These are phyloP conservation scores for Miniopterus natalensis DNA, from an alignment of 2,113 vertebrate species.

Conservation along the genomic window DNA sequence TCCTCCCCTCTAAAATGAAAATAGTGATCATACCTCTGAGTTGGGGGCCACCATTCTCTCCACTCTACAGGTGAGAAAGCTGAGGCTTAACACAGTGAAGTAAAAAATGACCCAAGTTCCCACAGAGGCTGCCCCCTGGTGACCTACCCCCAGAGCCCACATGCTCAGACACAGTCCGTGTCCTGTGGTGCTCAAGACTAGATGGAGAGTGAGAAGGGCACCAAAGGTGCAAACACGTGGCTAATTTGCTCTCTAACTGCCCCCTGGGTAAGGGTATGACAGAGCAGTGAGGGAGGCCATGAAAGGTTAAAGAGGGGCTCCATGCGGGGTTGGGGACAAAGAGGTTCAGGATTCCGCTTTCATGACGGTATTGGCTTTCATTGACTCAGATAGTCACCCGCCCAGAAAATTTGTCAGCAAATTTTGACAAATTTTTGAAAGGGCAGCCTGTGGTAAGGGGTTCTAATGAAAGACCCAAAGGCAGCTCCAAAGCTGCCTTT, in stretches of 20 bases:
- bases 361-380: background rate
- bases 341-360: background rate
- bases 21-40: background rate
- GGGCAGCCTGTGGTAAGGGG: background rate
- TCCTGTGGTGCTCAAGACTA: too few relatives aligned
- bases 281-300: accelerated
- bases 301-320: accelerated
- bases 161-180: too few relatives aligned
- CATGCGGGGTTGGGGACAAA: accelerated
- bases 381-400: background rate
- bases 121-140: background rate
- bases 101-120: background rate
- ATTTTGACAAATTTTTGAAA: background rate
- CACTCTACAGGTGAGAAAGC: background rate
- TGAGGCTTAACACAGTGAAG: background rate
- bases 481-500: background rate
- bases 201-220: background rate
- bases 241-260: accelerated
- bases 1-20: background rate
- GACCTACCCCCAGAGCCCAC: background rate
- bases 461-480: background rate
- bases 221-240: background rate
- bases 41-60: background rate
- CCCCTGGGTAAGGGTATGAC: accelerated
- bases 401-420: background rate